A percentile compares a stretch with the other conserved stretches of the same genome.
Evolutionary conservation across 2,113 vertebrate species (phyloP).

Genomic region (Ceyx margarethae): DNA sequence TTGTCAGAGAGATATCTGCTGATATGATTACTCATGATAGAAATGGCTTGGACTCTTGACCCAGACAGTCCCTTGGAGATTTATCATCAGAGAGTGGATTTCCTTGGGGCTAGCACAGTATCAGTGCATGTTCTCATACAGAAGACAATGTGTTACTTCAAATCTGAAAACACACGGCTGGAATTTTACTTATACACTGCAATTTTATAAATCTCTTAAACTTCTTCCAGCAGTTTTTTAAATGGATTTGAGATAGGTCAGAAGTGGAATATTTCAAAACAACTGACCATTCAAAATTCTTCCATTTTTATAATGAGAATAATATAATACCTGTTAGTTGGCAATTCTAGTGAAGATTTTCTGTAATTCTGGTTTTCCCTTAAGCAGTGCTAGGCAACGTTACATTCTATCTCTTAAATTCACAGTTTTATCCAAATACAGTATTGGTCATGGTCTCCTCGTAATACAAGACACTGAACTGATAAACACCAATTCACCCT

Average conservation of each 20-base stretch:
- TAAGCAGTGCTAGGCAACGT: neutral
- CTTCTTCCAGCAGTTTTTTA: neutral
- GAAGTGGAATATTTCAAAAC: neutral
- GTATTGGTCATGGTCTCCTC: neutral
- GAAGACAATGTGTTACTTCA: neutral
- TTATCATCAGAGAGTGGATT: neutral
- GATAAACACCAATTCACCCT: neutral
- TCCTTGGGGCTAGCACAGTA: conserved; percentile 1
- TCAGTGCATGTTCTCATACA: neutral
- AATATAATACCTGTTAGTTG: neutral
- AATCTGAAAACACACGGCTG: neutral
- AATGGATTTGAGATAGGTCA: neutral
- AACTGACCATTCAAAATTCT: neutral
- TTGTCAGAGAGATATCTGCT: neutral
- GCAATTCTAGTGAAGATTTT: neutral
- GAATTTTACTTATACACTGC: neutral
- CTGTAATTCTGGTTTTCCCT: neutral
- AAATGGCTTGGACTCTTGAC: conserved; percentile 1
- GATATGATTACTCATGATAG: conserved; percentile 2
- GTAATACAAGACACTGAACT: neutral
- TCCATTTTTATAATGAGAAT: neutral
- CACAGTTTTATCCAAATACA: neutral
- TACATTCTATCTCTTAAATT: neutral
- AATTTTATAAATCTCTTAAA: neutral
- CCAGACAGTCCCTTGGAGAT: neutral